Evolutionary conservation across 2,888 invertebrate genomes (phyloP).

Genomic region (Agrochola circellaris): DNA sequence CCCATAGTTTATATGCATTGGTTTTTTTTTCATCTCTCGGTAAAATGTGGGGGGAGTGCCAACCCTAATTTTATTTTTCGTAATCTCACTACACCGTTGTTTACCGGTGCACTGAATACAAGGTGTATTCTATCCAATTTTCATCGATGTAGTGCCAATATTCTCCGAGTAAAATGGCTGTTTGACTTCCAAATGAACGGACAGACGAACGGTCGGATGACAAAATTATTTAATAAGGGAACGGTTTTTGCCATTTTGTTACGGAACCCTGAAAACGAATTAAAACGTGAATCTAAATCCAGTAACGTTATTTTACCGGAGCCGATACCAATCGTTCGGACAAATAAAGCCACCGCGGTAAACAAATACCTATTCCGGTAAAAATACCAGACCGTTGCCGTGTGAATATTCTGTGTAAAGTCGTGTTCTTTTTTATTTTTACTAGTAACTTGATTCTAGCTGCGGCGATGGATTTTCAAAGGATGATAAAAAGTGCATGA

Average conservation of each 20-base stretch:
- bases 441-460: background rate
- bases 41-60: too few species aligned
- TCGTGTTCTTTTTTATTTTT: background rate
- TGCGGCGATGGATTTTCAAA: background rate
- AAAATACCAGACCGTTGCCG: background rate
- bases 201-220: background rate
- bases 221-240: background rate
- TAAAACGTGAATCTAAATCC: slow-evolving; percentile 13
- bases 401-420: background rate
- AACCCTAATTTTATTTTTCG: too few species aligned
- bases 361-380: background rate
- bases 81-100: too few species aligned
- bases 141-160: too few species aligned
- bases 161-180: background rate
- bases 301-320: slow-evolving; percentile 27
- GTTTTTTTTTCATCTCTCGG: too few species aligned
- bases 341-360: slow-evolving; percentile 6
- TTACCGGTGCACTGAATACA: too few species aligned
- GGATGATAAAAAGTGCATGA: background rate
- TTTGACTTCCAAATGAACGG: background rate
- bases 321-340: background rate
- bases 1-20: too few species aligned
- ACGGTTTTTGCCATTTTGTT: background rate
- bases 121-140: too few species aligned
- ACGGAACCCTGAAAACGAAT: slow-evolving; percentile 2